These are phyloP conservation scores for Semotilus atromaculatus DNA, from an alignment of 2,797 vertebrate species.

Conservation along the genomic window DNA sequence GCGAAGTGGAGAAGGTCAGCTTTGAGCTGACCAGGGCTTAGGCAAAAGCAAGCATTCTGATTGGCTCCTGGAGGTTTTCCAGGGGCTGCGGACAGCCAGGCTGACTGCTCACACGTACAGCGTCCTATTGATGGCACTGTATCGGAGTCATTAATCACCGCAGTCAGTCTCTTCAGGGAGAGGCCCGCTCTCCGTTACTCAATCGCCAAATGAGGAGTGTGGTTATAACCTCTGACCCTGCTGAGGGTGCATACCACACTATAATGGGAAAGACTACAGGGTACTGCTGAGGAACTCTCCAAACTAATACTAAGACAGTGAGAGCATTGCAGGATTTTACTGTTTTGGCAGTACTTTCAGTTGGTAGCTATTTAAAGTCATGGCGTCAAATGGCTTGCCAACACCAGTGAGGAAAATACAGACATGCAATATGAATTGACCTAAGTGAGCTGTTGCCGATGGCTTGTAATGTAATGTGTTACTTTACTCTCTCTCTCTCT, in stretches of 20 bases:
- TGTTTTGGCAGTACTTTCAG: constrained; percentile 2
- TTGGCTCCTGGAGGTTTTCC: constrained; percentile 52
- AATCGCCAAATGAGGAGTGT: constrained; percentile 53
- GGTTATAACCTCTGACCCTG: constrained; percentile 42
- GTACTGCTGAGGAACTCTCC: constrained; percentile 19
- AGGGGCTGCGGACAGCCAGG: constrained; percentile 37
- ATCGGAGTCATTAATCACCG: constrained; percentile 51
- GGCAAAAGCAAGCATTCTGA: constrained; percentile 19
- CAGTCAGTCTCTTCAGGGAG: constrained; percentile 5
- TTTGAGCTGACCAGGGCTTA: constrained; percentile 35
- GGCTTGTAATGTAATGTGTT: constrained; percentile 16
- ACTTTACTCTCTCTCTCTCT: too few species aligned
- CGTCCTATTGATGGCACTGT: constrained; percentile 33
- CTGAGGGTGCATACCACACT: constrained; percentile 33
- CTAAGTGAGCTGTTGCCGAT: neutral
- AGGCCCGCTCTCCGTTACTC: constrained; percentile 23
- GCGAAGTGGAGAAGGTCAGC: constrained; percentile 42
- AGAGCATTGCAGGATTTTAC: constrained; percentile 1
- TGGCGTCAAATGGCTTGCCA: constrained; percentile 4
- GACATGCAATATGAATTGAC: neutral
- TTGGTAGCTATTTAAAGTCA: constrained; percentile 11
- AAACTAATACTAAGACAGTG: neutral
- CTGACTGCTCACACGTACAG: constrained; percentile 10
- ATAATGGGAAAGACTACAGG: constrained; percentile 17
- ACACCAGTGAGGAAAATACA: neutral